Conservation (phyloP, 2,113 vertebrate genomes). For the Bubalus kerabau region DNA sequence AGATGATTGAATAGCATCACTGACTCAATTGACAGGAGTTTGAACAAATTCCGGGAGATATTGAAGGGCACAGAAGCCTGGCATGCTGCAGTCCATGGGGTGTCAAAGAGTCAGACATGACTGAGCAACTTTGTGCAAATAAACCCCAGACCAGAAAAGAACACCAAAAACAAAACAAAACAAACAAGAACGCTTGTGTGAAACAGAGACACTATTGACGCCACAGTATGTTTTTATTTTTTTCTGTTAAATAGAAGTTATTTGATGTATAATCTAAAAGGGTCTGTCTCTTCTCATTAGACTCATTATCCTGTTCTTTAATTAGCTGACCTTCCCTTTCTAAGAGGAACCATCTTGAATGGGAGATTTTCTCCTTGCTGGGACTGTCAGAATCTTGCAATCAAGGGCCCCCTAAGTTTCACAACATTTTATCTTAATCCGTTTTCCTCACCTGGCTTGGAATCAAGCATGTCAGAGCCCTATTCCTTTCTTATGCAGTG, state of each 20-base stretch:
- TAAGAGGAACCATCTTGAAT: not conserved
- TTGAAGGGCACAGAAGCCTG: not conserved
- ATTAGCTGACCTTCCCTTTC: not conserved
- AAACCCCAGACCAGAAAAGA: no score
- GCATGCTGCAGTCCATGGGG: not conserved
- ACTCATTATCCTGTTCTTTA: not conserved
- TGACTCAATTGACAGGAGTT: not conserved
- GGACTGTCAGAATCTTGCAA: not conserved
- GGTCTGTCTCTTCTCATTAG: not conserved
- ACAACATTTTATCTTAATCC: not conserved
- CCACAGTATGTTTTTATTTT: not conserved
- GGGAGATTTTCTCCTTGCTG: not conserved
- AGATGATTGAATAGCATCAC: not conserved
- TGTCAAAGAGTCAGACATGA: not conserved
- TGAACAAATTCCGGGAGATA: not conserved
- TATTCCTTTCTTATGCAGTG: not conserved
- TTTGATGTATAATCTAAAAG: not conserved
- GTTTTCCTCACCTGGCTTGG: conserved; percentile 5
- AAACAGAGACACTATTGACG: not conserved
- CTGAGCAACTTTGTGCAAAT: not conserved
- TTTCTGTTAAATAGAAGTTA: not conserved
- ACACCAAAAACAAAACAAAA: not conserved
- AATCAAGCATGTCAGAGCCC: not conserved
- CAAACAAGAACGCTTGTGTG: not conserved
- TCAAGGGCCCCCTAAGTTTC: not conserved